Conservation (phyloP, 2,888 invertebrate genomes). For the Sepiola atlantica region DNA sequence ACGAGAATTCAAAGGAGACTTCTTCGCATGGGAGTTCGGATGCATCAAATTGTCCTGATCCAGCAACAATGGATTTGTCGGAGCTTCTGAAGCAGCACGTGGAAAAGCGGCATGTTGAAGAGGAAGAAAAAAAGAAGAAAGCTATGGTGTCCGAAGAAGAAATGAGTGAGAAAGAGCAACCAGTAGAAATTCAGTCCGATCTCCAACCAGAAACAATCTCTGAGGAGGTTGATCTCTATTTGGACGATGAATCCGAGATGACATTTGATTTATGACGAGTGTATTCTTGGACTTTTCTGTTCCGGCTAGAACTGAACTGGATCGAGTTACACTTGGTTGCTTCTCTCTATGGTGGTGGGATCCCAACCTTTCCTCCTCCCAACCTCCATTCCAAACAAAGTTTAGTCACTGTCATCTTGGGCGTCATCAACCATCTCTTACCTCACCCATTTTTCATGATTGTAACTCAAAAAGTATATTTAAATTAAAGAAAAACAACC, state of each 20-base stretch:
- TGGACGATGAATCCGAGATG: not conserved
- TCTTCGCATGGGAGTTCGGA: constrained; percentile 32
- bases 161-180: not conserved
- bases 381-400: too few species aligned
- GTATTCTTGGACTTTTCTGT: not conserved
- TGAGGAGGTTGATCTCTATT: not conserved
- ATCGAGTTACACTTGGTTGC: too few species aligned
- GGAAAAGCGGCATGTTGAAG: not conserved
- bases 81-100: not conserved
- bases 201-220: not conserved
- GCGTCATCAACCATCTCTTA: too few species aligned
- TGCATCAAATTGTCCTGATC: not conserved
- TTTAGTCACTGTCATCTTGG: too few species aligned
- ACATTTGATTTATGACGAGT: not conserved
- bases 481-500: too few species aligned
- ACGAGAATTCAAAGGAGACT: not conserved
- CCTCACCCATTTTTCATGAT: too few species aligned
- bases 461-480: too few species aligned
- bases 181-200: not conserved
- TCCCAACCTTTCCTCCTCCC: not conserved
- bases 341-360: not conserved
- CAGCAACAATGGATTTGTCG: constrained; percentile 13
- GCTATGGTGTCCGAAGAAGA: not conserved
- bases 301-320: too few species aligned
- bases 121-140: not conserved